phyloP scores from a whole-genome alignment of 2,888 invertebrate species.

The Luffia ferchaultella region DNA sequence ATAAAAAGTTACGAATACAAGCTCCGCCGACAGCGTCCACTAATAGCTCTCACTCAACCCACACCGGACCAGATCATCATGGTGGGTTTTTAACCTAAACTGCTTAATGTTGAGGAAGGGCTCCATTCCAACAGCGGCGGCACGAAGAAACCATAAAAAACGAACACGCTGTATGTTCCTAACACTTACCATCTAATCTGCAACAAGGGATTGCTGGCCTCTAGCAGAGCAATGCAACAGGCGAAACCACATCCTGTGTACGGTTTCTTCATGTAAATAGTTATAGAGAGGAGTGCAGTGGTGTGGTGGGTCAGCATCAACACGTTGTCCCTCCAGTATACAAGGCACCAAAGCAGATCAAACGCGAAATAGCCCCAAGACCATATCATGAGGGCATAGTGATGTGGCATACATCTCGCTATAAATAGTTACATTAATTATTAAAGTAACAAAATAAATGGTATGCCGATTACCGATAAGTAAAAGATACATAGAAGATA shows the following conservation, averaged over 20 bases:
- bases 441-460: no score
- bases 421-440: no score
- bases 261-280: constrained; percentile 53
- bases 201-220: constrained; percentile 69
- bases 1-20: no score
- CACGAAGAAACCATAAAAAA: not conserved
- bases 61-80: no score
- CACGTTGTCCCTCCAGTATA: constrained; percentile 52
- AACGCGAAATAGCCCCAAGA: constrained; percentile 71
- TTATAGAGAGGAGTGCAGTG: constrained; percentile 56
- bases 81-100: no score
- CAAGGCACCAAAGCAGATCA: constrained; percentile 66
- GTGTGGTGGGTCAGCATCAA: constrained; percentile 66
- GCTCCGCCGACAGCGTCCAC: no score
- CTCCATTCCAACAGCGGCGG: no score
- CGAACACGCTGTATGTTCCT: no score
- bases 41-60: no score
- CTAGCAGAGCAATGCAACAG: constrained; percentile 64
- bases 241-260: constrained; percentile 58
- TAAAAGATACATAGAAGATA: no score
- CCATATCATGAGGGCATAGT: constrained; percentile 55
- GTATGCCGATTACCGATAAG: no score
- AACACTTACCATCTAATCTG: constrained; percentile 69
- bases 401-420: constrained; percentile 34
- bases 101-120: no score